Evolutionary conservation across 2,113 vertebrate genomes (phyloP), one percentile per base, ranked within the genome.

Genomic region (Lichenostomus cassidix): DNA sequence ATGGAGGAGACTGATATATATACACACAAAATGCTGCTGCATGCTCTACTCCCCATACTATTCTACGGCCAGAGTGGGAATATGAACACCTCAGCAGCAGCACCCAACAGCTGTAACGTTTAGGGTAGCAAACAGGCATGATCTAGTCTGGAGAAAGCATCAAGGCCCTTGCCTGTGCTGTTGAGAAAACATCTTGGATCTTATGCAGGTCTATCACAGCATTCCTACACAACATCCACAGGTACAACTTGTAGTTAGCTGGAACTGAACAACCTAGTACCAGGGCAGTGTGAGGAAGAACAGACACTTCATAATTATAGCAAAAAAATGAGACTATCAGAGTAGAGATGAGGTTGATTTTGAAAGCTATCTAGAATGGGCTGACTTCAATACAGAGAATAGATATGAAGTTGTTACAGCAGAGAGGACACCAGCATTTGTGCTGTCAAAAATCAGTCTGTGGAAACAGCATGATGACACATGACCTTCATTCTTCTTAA

Each of bases 241-340:
- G 60, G 24, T 10, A 37, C 0, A 0, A 31, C 13, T 33, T 70
- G 21, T 7, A 15, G 9, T 53, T 44, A 59, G 14, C 0, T 81
- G 31, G 31, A 89, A 69, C 2, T 41, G 15, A 49, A 68, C 52
- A 62, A 73, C 44, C n/a, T 7, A 53, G 27, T 33, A 64, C 27
- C 29, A 44, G 12, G 27, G 27, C 68, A 94, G 58, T 28, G 39
- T 20, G 63, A 70, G 27, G n/a, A 78, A 84, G 11, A 47, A 56
- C 39, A 81, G 22, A 11, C 11, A 69, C 20, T 35, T 23, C 3
- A 31, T 42, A 78, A 81, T 12, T 74, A 41, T 0, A 74, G 28
- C 7, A 55, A 53, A 39, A 52, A 62, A 55, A 27, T 0, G 2
- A 71, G 11, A 56, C 7, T 52, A 41, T 25, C 9, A 62, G 69